Evolutionary conservation across 2,113 vertebrate species (phyloP).

Genomic region (Microtus pennsylvanicus): DNA sequence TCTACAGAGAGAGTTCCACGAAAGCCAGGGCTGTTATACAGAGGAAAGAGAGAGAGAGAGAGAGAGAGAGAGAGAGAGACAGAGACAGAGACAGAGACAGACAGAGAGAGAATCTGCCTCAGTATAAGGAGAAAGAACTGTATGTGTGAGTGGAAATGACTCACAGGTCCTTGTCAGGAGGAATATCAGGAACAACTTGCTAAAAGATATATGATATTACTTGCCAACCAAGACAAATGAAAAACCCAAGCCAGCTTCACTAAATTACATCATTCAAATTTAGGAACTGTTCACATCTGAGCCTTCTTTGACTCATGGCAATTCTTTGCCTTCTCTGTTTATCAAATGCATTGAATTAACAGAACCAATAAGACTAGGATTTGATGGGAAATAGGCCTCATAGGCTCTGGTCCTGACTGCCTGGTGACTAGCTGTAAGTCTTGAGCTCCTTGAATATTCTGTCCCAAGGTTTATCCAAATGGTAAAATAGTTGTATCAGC

Average conservation of each 20-base stretch:
- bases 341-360: slow-evolving; percentile 58
- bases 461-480: slow-evolving; percentile 25
- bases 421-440: not conserved
- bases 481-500: slow-evolving; percentile 7
- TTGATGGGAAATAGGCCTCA: slow-evolving; percentile 31
- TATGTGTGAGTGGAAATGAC: slow-evolving; percentile 24
- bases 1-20: not conserved
- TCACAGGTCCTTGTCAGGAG: slow-evolving; percentile 21
- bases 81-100: not conserved
- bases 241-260: not conserved
- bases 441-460: not conserved
- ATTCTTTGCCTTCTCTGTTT: slow-evolving; percentile 41
- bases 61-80: not conserved
- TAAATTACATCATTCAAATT: slow-evolving; percentile 62
- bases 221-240: slow-evolving; percentile 45
- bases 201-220: slow-evolving; percentile 40
- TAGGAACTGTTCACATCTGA: slow-evolving; percentile 63
- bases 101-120: not conserved
- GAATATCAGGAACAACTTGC: slow-evolving; percentile 50
- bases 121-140: slow-evolving; percentile 12
- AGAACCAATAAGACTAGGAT: slow-evolving; percentile 17
- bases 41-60: too few relatives aligned
- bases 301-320: slow-evolving; percentile 1
- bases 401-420: not conserved
- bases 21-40: not conserved